Percentiles rank a stretch among this genome's conserved stretches.
These are phyloP conservation scores for Python bivittatus DNA, from an alignment of 2,113 vertebrate species.

Conservation along the genomic window DNA sequence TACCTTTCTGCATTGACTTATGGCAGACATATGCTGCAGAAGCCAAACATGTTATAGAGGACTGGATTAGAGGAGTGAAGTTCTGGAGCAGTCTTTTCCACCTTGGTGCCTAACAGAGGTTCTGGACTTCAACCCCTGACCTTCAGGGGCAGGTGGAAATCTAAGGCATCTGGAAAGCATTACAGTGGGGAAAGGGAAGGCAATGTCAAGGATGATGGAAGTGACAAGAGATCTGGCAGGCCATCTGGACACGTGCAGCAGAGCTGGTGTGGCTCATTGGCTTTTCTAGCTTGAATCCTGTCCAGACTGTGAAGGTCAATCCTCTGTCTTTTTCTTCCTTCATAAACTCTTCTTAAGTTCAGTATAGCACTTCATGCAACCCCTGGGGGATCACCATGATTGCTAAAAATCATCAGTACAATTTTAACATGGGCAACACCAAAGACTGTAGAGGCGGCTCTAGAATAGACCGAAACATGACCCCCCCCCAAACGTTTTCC, in stretches of 20 bases:
- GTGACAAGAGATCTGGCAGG: background rate
- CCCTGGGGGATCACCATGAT: background rate
- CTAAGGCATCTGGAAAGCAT: background rate
- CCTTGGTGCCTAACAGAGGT: background rate
- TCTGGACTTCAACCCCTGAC: background rate
- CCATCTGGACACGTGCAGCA: background rate
- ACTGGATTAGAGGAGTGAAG: background rate
- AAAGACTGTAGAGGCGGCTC: background rate
- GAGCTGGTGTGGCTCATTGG: background rate
- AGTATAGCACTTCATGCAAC: background rate
- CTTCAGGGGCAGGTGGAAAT: background rate
- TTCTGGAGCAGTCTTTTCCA: background rate
- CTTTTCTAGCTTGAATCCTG: background rate
- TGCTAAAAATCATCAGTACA: background rate
- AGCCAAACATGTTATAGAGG: background rate
- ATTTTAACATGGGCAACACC: background rate
- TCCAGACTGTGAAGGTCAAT: background rate
- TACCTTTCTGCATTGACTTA: background rate
- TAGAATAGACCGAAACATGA: background rate
- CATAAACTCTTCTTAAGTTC: background rate
- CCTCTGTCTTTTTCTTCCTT: background rate
- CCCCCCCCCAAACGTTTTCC: background rate
- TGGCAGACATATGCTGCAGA: background rate
- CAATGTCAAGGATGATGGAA: background rate
- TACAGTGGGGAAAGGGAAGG: background rate